Evolutionary conservation across 2,113 vertebrate species (phyloP), one percentile per base, ranked within the genome.

Genomic region (Cebidichthys violaceus): DNA sequence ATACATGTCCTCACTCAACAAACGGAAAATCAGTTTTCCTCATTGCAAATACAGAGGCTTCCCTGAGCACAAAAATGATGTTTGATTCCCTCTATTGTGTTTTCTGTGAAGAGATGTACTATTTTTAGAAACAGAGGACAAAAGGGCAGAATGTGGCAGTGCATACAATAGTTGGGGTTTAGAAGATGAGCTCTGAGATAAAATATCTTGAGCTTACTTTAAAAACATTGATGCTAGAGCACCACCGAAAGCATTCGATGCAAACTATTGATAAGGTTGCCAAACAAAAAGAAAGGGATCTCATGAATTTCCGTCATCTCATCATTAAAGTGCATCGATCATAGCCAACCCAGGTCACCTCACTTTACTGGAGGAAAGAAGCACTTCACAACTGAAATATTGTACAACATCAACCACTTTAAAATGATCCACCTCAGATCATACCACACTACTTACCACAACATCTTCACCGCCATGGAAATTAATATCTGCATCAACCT

Each of bases 281-380:
- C 75, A 60, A 39, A 77, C 70, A 81, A 55, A 55, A n/a, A 84
- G 22, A 84, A 77, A 80, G 35, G 27, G n/a, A 65, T 77, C 60
- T 84, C 14, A 76, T 52, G 57, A 61, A 84, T 77, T 81, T 77
- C 54, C 75, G 57, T 76, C 81, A 78, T 77, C 69, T 29, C 75
- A 75, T 85, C 70, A 85, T 73, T 86, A 80, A 86, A 90, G 84
- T 35, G 39, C 15, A 13, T 24, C 61, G 80, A 90, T 88, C 83
- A 89, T 85, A 89, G 77, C 69, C 43, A 33, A 6, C 33, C 33
- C 33, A 57, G 52, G 86, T 88, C 72, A 83, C 75, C 81, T 84
- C 65, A 85, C 69, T 86, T 87, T 83, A 61, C 77, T 76, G 33
- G 45, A 87, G 74, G 69, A 87, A 79, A 88, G 83, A 27, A 57